These are phyloP conservation scores for Globia sparganii DNA, from an alignment of 2,888 invertebrate genomes.

Conservation along the genomic window DNA sequence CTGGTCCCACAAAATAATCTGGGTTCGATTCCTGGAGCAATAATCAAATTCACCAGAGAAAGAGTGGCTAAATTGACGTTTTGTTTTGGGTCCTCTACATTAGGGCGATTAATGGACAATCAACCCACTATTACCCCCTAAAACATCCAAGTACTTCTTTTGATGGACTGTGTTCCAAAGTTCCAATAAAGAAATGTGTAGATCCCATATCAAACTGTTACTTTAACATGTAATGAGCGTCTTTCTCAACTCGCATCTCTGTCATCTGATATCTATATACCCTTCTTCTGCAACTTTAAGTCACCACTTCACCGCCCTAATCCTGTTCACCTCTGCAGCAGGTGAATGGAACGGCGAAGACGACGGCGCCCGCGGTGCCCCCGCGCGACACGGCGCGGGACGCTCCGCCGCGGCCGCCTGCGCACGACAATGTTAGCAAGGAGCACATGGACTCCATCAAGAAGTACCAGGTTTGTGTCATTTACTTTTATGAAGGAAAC, in stretches of 20 bases:
- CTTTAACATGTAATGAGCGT: too few species aligned
- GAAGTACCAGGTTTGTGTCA: conserved; percentile 95
- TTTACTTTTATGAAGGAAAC: background rate
- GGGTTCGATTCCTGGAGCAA: conserved; percentile 40
- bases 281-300: too few species aligned
- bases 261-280: background rate
- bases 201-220: background rate
- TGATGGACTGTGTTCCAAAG: background rate
- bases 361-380: conserved; percentile 92
- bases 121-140: background rate
- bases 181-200: background rate
- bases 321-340: conserved; percentile 70
- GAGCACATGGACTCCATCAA: conserved; percentile 97
- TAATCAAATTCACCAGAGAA: background rate
- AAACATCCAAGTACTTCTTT: background rate
- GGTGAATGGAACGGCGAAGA: conserved; percentile 90
- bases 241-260: too few species aligned
- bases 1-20: background rate
- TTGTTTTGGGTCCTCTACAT: background rate
- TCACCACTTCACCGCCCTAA: conserved; percentile 17
- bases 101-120: too few species aligned
- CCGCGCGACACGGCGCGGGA: conserved; percentile 85
- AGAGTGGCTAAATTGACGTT: too few species aligned
- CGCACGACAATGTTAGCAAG: conserved; percentile 92
- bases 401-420: conserved; percentile 88